Conservation (phyloP, 2,113 vertebrate genomes). For the Tragelaphus strepsiceros region DNA sequence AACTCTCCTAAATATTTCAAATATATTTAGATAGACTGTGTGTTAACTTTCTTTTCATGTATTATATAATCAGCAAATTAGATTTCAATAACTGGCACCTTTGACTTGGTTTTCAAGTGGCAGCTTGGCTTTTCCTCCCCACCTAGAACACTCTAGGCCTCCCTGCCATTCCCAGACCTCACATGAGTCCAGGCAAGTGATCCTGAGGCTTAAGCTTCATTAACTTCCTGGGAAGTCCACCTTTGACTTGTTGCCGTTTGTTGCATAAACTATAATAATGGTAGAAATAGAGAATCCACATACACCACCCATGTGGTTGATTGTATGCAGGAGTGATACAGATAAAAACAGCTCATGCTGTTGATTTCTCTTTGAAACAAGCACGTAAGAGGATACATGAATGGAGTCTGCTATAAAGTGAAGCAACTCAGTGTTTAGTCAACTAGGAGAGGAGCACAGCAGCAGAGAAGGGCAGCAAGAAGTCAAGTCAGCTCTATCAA, state of each 20-base stretch:
- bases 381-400: not conserved
- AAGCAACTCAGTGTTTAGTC: not conserved
- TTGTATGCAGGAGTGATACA: not conserved
- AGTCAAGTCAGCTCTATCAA: not conserved
- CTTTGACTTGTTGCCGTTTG: not conserved
- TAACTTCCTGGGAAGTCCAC: not conserved
- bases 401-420: not conserved
- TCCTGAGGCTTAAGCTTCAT: not conserved
- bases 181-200: not conserved
- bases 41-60: not conserved
- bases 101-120: not conserved
- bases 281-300: not conserved
- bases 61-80: not conserved
- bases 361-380: not conserved
- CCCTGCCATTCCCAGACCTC: not conserved
- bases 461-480: not conserved
- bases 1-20: not conserved
- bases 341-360: not conserved
- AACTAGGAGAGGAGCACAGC: no score
- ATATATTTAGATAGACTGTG: not conserved
- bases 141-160: not conserved
- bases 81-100: not conserved
- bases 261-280: not conserved
- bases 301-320: not conserved
- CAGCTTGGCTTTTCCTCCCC: not conserved